Evolutionary conservation across 2,113 vertebrate genomes (phyloP), one percentile per base, ranked within the genome.

Genomic region (Ptychochromis oligacanthus): DNA sequence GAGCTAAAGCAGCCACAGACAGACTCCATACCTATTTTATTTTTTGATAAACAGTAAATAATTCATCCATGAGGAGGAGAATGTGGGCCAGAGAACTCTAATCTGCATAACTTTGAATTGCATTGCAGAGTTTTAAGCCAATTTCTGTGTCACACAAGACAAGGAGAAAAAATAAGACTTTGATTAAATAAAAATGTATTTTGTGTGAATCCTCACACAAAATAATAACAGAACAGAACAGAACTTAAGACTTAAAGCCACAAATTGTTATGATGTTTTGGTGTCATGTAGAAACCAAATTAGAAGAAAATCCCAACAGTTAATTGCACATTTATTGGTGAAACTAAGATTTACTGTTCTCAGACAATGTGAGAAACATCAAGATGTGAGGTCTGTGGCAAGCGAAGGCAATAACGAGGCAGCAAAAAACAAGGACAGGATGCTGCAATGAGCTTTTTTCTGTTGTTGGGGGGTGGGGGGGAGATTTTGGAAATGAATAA

Each of bases 1-100:
- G 26, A 57, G 72, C 36, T 55, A 6, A 17, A 40, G 40, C 24
- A 26, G 6, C 55, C 62, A 31, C 18, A 77, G 49, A 81, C 36
- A 80, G 13, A 40, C 46, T 59, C 36, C 22, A 64, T 76, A 59
- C 52, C 76, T 57, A 77, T 82, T 90, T 91, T 75, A 72, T 86
- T 83, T 13, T 91, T 86, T 57, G 78, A 91, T 88, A 78, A 91
- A 87, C 75, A 54, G 88, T 92, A 80, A 93, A 93, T 94, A 90
- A 93, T 94, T 93, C 62, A 81, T 78, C 40, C 55, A 62, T 7
- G 26, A 75, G 55, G 28, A 80, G 20, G 67, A 40, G 24, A 81
- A 86, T 82, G 83, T 88, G 65, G 87, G 88, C 76, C 77, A 88
- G 56, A 58, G 26, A 79, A 36, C 77, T 81, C 43, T 59, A 64